These are phyloP conservation scores for Cynodonichthys magdalenae DNA, from an alignment of 2,797 vertebrate genomes.

Conservation along the genomic window DNA sequence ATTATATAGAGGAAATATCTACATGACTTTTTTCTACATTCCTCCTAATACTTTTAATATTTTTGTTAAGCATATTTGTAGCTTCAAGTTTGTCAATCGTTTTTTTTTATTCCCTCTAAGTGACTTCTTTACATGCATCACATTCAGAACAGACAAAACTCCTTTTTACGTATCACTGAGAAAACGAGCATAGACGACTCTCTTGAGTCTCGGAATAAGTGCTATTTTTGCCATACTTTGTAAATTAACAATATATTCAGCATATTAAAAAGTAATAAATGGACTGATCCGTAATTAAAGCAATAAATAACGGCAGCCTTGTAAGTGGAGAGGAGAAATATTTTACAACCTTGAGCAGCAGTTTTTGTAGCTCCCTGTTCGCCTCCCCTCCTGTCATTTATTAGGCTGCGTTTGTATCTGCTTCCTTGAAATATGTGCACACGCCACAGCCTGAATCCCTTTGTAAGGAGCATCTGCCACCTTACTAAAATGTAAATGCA, in stretches of 20 bases:
- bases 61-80: not conserved
- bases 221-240: constrained; percentile 1
- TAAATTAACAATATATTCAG: not conserved
- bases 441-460: constrained; percentile 56
- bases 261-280: constrained; percentile 8
- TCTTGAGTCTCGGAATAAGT: not conserved
- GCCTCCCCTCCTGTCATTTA: constrained; percentile 54
- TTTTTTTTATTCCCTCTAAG: not conserved
- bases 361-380: constrained; percentile 41
- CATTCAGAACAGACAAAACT: not conserved
- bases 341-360: constrained; percentile 30
- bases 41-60: not conserved
- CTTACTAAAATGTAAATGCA: constrained; percentile 81
- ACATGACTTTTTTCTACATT: no score
- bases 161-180: not conserved
- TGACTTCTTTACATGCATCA: not conserved
- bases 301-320: constrained; percentile 15
- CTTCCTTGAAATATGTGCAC: constrained; percentile 52
- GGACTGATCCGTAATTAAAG: constrained; percentile 14
- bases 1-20: not conserved
- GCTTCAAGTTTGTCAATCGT: not conserved
- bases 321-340: constrained; percentile 19
- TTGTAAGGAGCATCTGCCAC: constrained; percentile 76
- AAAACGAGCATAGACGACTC: not conserved
- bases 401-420: constrained; percentile 41